Percentiles rank a stretch among this genome's conserved stretches.
Evolutionary conservation across 2,888 invertebrate species (phyloP).

Genomic region (Lasioglossum malachurum): DNA sequence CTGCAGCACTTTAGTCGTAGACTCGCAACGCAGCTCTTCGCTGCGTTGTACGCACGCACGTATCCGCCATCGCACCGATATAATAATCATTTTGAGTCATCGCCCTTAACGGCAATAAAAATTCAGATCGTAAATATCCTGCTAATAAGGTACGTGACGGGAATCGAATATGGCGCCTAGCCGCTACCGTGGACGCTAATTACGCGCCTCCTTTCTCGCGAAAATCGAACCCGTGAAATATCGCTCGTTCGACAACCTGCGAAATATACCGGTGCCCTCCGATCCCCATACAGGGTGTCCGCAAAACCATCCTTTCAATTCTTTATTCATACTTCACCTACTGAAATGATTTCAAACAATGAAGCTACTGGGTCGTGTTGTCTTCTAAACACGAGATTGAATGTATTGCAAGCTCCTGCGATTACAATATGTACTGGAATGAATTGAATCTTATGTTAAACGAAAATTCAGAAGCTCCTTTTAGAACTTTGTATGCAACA

Average conservation of each 20-base stretch:
- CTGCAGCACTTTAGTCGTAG: neutral
- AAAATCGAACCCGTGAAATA: constrained; percentile 37
- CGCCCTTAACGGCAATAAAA: constrained; percentile 66
- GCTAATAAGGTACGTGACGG: constrained; percentile 74
- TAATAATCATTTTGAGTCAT: constrained; percentile 76
- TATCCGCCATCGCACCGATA: constrained; percentile 55
- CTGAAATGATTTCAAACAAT: neutral
- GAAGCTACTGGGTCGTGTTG: neutral
- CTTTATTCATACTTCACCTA: neutral
- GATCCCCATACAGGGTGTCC: constrained; percentile 3
- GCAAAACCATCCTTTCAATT: neutral
- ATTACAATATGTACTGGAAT: too few relatives aligned
- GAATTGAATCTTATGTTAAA: neutral
- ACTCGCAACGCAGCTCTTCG: neutral
- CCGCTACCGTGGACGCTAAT: constrained; percentile 49
- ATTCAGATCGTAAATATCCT: constrained; percentile 72
- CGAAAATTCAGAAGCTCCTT: neutral
- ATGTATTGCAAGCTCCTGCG: too few relatives aligned
- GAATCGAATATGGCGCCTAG: constrained; percentile 38
- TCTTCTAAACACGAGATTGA: neutral
- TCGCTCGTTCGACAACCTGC: constrained; percentile 22
- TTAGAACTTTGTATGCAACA: neutral
- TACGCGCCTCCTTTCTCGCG: constrained; percentile 33
- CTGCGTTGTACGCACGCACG: constrained; percentile 21
- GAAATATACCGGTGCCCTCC: constrained; percentile 1